Percentiles rank a stretch among this genome's conserved stretches.
These are phyloP conservation scores for Antrozous pallidus DNA, from an alignment of 2,797 vertebrate species.

Conservation along the genomic window DNA sequence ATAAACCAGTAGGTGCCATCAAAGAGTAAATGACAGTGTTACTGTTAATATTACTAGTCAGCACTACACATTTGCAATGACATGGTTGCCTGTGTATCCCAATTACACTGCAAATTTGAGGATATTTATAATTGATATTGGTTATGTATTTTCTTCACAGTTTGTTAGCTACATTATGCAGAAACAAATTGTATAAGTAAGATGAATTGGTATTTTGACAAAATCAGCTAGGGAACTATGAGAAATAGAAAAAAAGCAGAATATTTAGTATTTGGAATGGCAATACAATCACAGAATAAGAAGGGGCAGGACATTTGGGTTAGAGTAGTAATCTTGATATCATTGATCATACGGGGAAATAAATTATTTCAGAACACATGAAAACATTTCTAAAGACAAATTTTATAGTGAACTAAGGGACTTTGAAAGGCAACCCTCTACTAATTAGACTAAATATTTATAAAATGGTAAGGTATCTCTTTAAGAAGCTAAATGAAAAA, in stretches of 20 bases:
- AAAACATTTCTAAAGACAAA: not conserved
- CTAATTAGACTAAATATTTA: not conserved
- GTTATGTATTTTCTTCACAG: not conserved
- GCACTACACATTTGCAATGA: not conserved
- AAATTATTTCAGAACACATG: not conserved
- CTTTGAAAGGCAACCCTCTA: slow-evolving; percentile 31
- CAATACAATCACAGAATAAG: not conserved
- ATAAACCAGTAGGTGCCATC: not conserved
- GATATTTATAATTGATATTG: not conserved
- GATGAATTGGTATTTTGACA: not conserved
- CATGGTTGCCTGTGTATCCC: not conserved
- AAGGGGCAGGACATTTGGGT: not conserved
- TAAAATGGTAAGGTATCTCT: not conserved
- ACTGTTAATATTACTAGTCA: not conserved
- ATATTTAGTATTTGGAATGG: not conserved
- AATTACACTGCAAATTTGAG: not conserved
- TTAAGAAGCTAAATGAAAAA: not conserved
- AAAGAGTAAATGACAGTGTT: not conserved
- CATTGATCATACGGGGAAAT: not conserved
- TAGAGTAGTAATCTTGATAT: not conserved
- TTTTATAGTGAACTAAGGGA: not conserved
- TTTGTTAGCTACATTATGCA: not conserved
- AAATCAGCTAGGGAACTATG: not conserved
- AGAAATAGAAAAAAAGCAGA: not conserved
- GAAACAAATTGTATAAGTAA: not conserved